These are phyloP conservation scores for Aphyosemion australe DNA, from an alignment of 2,113 vertebrate species.

Conservation along the genomic window DNA sequence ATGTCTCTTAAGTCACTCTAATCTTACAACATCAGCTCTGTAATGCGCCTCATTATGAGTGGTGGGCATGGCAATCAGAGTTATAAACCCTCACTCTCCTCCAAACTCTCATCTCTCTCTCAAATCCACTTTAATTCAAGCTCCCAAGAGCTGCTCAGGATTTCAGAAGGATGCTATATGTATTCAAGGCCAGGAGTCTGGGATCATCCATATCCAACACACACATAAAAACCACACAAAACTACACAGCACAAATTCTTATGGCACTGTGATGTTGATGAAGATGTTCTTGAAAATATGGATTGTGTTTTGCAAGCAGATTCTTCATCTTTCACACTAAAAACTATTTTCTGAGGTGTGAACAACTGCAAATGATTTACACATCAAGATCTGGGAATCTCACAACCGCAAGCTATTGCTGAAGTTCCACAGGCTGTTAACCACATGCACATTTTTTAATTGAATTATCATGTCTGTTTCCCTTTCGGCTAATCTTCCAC, in stretches of 20 bases:
- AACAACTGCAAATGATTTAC: conserved; percentile 9
- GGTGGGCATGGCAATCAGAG: conserved; percentile 70
- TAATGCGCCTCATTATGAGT: conserved; percentile 78
- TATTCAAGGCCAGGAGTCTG: conserved; percentile 36
- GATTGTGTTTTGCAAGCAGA: conserved; percentile 10
- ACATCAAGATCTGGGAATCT: conserved; percentile 17
- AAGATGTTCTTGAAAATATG: conserved; percentile 22
- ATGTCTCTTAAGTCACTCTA: conserved; percentile 68
- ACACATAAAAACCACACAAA: conserved; percentile 9
- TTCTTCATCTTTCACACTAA: conserved; percentile 31
- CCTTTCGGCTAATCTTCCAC: conserved; percentile 18
- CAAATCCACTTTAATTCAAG: conserved; percentile 71
- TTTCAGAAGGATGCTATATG: conserved; percentile 4
- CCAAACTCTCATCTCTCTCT: conserved; percentile 40
- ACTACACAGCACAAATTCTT: neutral
- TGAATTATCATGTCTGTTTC: conserved; percentile 24
- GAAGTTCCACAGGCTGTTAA: conserved; percentile 16
- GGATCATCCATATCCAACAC: conserved; percentile 10
- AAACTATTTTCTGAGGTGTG: conserved; percentile 10
- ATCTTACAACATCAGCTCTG: conserved; percentile 78
- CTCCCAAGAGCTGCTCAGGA: conserved; percentile 32
- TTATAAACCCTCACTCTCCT: conserved; percentile 62
- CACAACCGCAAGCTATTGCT: neutral
- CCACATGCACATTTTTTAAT: conserved; percentile 8
- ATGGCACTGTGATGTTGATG: neutral